A percentile compares a stretch with the other conserved stretches of the same genome.
Evolutionary conservation across 1,140 invertebrate genomes (phyloP).

Genomic region (Phymorhynchus buccinoides): DNA sequence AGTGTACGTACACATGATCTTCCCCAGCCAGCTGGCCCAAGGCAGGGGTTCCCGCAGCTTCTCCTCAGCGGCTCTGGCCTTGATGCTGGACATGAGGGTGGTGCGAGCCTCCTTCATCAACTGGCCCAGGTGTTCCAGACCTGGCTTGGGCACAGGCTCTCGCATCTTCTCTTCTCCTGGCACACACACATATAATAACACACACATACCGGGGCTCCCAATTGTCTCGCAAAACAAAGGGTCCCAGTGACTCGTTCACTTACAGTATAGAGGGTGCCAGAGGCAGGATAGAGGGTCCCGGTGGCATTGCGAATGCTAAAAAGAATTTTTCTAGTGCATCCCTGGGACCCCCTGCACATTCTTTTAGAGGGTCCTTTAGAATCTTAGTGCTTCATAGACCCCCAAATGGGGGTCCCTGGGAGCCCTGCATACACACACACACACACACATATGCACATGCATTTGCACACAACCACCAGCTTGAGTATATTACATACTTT

Average conservation of each 20-base stretch:
- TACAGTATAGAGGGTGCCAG: too few relatives aligned
- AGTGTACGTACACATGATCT: constrained; percentile 18
- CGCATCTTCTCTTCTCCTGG: background rate
- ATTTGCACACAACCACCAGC: background rate
- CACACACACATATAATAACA: background rate
- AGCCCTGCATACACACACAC: background rate
- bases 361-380: too few relatives aligned
- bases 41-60: background rate
- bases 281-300: too few relatives aligned
- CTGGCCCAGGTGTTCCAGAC: background rate
- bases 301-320: too few relatives aligned
- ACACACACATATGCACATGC: background rate
- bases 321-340: too few relatives aligned
- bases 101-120: background rate
- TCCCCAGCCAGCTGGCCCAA: constrained; percentile 18
- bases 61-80: background rate
- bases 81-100: background rate
- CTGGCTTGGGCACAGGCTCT: background rate
- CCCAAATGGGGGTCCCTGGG: too few relatives aligned
- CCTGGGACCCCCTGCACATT: too few relatives aligned
- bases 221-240: too few relatives aligned
- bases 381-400: too few relatives aligned
- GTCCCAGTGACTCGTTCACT: too few relatives aligned
- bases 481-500: background rate
- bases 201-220: too few relatives aligned